Conservation (phyloP, 1,140 invertebrate genomes). For the Scaptomyza graminum region DNA sequence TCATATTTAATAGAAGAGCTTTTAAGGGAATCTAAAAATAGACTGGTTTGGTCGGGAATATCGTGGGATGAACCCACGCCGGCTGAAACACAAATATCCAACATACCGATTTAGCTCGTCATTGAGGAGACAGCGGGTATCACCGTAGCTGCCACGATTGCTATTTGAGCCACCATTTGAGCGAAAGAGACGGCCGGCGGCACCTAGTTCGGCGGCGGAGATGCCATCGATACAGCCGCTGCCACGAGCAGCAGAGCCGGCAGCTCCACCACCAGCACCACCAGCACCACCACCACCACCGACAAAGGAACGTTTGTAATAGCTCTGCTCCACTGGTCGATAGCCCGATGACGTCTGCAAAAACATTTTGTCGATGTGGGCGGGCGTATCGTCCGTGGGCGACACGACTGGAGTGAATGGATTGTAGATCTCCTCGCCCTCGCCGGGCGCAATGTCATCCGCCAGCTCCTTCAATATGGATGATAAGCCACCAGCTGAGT, state of each 20-base stretch:
- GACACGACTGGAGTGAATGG: conserved; percentile 84
- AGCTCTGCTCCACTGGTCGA: conserved; percentile 83
- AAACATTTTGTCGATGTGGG: conserved; percentile 84
- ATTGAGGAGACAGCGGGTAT: conserved; percentile 74
- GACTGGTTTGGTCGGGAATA: conserved; percentile 29
- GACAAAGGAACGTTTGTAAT: conserved; percentile 81
- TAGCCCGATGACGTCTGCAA: conserved; percentile 83
- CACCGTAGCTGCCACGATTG: conserved; percentile 70
- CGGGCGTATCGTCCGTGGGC: conserved; percentile 81
- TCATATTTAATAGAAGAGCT: conserved; percentile 5
- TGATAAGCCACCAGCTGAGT: conserved; percentile 79
- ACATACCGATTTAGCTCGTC: conserved; percentile 77
- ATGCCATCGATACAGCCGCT: conserved; percentile 58
- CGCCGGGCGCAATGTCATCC: conserved; percentile 80
- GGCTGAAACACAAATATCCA: not conserved
- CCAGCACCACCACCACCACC: conserved; percentile 59
- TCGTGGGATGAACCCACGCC: conserved; percentile 14
- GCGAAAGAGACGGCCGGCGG: conserved; percentile 63
- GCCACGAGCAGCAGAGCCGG: conserved; percentile 24
- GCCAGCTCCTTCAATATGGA: conserved; percentile 82
- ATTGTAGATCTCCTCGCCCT: conserved; percentile 83
- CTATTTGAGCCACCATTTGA: conserved; percentile 51
- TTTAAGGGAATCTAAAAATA: conserved; percentile 40
- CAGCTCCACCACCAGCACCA: conserved; percentile 56
- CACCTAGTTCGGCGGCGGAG: conserved; percentile 66